A percentile compares a stretch with the other conserved stretches of the same genome.
Evolutionary conservation across 2,113 vertebrate genomes (phyloP).

Genomic region (Brachirus orientalis): DNA sequence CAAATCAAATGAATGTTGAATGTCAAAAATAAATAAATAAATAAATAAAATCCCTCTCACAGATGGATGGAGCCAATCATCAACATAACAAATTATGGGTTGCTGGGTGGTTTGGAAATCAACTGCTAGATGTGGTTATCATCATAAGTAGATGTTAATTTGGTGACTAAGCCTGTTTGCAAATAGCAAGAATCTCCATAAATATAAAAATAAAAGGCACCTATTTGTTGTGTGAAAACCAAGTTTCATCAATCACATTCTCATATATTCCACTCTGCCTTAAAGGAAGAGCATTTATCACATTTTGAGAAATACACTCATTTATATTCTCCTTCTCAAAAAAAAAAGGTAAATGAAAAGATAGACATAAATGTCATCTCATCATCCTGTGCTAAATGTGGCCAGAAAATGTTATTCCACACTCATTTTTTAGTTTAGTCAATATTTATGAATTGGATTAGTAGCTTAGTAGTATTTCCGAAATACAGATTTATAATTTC

Average conservation of each 20-base stretch:
- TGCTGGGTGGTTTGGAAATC: conserved; percentile 40
- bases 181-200: conserved; percentile 9
- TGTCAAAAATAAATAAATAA: background rate
- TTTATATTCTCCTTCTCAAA: background rate
- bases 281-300: background rate
- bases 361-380: background rate
- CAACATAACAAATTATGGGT: conserved; percentile 53
- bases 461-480: too few relatives aligned
- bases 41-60: conserved; percentile 12
- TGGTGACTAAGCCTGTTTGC: conserved; percentile 26
- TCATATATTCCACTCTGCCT: background rate
- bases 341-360: background rate
- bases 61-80: conserved; percentile 53
- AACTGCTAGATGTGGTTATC: conserved; percentile 42
- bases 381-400: background rate
- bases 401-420: background rate
- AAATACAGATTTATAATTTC: too few relatives aligned
- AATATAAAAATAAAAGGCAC: conserved; percentile 4
- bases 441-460: too few relatives aligned
- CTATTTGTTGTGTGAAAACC: conserved; percentile 2
- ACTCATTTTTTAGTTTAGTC: background rate
- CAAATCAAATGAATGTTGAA: conserved; percentile 32
- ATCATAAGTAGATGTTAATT: conserved; percentile 32
- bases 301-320: background rate
- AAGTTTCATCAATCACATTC: conserved; percentile 2